A percentile compares a stretch with the other conserved stretches of the same genome.
Evolutionary conservation across 2,888 invertebrate genomes (phyloP).

Genomic region (Ormyrus rosae): DNA sequence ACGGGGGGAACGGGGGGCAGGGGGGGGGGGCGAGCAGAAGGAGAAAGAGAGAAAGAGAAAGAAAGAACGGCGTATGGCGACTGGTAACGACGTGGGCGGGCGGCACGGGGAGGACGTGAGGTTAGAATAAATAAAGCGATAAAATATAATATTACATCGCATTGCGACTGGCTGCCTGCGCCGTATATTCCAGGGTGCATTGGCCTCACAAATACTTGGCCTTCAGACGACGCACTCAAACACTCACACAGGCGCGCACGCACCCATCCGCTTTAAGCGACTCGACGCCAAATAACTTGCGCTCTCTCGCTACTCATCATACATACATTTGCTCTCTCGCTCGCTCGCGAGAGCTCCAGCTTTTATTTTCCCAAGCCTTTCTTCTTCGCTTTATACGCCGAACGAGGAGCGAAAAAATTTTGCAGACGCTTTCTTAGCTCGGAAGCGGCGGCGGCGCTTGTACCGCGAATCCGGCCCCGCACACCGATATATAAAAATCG

Average conservation of each 20-base stretch:
- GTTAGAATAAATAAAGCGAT: constrained; percentile 76
- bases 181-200: constrained; percentile 66
- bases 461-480: not conserved
- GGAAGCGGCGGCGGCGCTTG: not conserved
- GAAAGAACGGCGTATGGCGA: constrained; percentile 56
- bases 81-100: constrained; percentile 65
- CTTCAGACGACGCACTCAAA: constrained; percentile 64
- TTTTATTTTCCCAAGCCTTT: constrained; percentile 52
- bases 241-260: constrained; percentile 25
- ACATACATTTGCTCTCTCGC: constrained; percentile 53
- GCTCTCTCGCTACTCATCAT: constrained; percentile 59
- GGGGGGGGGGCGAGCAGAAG: constrained; percentile 48
- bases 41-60: constrained; percentile 45
- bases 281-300: constrained; percentile 63
- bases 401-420: not conserved
- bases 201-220: constrained; percentile 65
- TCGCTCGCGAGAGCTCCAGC: constrained; percentile 33
- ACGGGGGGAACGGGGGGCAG: not conserved
- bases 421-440: not conserved
- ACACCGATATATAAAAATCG: constrained; percentile 33
- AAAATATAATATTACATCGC: constrained; percentile 75
- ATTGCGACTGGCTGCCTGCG: constrained; percentile 68
- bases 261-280: constrained; percentile 42
- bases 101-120: constrained; percentile 66
- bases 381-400: constrained; percentile 8